These are phyloP conservation scores for Protobothrops mucrosquamatus DNA, from an alignment of 2,113 vertebrate species.

Conservation along the genomic window DNA sequence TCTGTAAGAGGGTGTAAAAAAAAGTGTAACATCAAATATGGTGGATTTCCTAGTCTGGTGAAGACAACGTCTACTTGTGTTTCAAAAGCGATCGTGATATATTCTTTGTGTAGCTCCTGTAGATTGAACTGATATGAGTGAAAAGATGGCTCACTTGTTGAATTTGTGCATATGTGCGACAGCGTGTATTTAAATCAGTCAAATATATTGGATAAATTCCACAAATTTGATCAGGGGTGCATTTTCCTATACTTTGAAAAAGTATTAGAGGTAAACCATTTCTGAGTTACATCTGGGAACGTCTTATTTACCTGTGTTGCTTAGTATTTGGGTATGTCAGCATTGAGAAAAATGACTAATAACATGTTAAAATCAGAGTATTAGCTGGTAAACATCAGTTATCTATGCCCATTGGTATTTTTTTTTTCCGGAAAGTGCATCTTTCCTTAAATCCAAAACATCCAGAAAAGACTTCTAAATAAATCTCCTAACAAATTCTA, in stretches of 20 bases:
- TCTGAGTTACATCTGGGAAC: conserved; percentile 29
- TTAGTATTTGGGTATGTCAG: background rate
- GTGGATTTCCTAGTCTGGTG: background rate
- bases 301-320: background rate
- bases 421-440: background rate
- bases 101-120: conserved; percentile 8
- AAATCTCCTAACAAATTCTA: background rate
- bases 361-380: conserved; percentile 1
- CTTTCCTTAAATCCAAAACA: background rate
- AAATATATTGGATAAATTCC: conserved; percentile 23
- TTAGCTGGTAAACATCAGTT: background rate
- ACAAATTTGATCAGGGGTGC: conserved; percentile 42
- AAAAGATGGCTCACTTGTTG: background rate
- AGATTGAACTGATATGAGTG: conserved; percentile 22
- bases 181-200: conserved; percentile 40
- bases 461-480: background rate
- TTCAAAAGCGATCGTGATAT: conserved; percentile 34
- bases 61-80: conserved; percentile 5
- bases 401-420: background rate
- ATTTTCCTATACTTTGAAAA: background rate
- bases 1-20: background rate
- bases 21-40: rapidly evolving
- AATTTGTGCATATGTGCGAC: conserved; percentile 9
- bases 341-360: conserved; percentile 14
- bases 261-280: background rate